A percentile compares a stretch with the other conserved stretches of the same genome.
Conservation (phyloP, 92 coral and sea anemone genomes). For the Zoanthus gigantus region DNA sequence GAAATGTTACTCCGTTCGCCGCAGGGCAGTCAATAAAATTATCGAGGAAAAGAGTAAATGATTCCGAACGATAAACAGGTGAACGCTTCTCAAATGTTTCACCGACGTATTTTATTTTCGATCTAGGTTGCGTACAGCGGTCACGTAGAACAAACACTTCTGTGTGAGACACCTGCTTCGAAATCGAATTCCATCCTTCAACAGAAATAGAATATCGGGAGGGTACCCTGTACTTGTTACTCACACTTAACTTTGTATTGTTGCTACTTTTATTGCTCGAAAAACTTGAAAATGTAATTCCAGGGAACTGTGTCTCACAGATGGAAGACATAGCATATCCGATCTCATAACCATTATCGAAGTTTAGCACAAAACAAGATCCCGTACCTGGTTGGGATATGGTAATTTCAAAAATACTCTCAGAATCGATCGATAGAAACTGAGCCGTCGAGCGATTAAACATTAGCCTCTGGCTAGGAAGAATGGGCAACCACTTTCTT, state of each 20-base stretch:
- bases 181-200: conserved; percentile 23
- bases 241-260: background rate
- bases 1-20: conserved; percentile 22
- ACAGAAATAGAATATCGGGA: background rate
- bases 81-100: background rate
- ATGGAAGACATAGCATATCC: conserved; percentile 2
- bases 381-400: background rate
- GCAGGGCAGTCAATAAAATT: conserved; percentile 44
- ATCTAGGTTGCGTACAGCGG: conserved; percentile 15
- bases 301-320: conserved; percentile 14
- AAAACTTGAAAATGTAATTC: background rate
- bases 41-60: conserved; percentile 26
- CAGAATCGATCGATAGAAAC: background rate
- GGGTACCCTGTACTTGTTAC: background rate
- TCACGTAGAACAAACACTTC: conserved; percentile 14
- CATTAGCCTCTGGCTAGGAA: no score
- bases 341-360: background rate
- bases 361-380: conserved; percentile 26
- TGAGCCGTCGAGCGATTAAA: no score
- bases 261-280: background rate
- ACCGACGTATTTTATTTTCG: conserved; percentile 9
- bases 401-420: background rate
- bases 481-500: no score
- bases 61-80: conserved; percentile 7
- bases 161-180: background rate